phyloP scores from a whole-genome alignment of 2,113 vertebrate genomes.

The Plotosus lineatus region DNA sequence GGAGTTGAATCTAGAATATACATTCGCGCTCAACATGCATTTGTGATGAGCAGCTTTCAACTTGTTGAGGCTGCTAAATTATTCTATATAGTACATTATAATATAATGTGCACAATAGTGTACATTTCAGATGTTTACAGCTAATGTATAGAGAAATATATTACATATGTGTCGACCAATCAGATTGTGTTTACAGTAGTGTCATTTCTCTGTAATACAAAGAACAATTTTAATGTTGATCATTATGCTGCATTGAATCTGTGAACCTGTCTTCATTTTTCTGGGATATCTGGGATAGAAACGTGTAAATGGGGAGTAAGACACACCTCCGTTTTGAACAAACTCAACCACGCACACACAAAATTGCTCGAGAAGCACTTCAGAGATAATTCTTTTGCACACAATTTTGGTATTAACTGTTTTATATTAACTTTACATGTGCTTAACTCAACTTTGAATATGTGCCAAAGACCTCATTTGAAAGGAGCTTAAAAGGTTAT shows the following conservation, averaged over 20 bases:
- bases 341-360: neutral
- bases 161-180: too few species aligned
- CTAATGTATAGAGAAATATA: too few species aligned
- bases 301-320: neutral
- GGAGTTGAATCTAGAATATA: too few species aligned
- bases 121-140: too few species aligned
- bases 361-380: constrained; percentile 1
- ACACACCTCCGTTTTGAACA: neutral
- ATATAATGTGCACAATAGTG: too few species aligned
- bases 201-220: too few species aligned
- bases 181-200: too few species aligned
- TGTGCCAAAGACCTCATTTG: constrained; percentile 9
- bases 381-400: neutral
- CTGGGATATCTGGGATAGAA: neutral
- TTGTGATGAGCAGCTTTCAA: too few species aligned
- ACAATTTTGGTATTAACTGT: constrained; percentile 6
- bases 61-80: too few species aligned
- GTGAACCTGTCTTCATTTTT: neutral
- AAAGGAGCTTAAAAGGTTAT: constrained; percentile 10
- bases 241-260: neutral
- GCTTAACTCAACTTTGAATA: constrained; percentile 18
- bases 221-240: neutral
- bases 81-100: too few species aligned
- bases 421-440: constrained; percentile 1
- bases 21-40: too few species aligned